phyloP scores from a whole-genome alignment of 2,113 vertebrate species.

The Melanocharis versteri region DNA sequence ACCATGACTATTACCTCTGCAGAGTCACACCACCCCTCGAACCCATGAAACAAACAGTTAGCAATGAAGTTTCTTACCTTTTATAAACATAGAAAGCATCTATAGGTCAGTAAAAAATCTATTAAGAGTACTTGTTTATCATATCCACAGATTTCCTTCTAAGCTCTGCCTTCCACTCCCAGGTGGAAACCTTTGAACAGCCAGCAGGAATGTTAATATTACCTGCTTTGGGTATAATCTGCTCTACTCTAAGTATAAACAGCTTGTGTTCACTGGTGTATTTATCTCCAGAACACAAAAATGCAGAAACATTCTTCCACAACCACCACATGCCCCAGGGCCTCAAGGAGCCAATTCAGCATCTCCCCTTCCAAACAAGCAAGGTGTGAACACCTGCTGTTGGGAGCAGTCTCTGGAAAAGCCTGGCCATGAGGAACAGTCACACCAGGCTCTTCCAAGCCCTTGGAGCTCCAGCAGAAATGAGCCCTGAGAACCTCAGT shows the following conservation, averaged over 20 bases:
- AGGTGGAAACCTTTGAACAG: not conserved
- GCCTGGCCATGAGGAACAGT: not conserved
- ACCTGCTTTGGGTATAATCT: not conserved
- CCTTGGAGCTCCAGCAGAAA: not conserved
- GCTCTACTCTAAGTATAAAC: not conserved
- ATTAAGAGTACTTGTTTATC: not conserved
- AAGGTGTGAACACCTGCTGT: not conserved
- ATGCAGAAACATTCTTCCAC: not conserved
- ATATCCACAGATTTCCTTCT: not conserved
- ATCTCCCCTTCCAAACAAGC: not conserved
- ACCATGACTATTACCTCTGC: not conserved
- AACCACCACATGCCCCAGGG: not conserved
- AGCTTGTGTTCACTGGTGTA: not conserved
- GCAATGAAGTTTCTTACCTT: not conserved
- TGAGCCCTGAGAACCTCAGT: not conserved
- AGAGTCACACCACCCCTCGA: not conserved
- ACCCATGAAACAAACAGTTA: not conserved
- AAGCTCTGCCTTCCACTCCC: not conserved
- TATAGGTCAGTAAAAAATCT: not conserved
- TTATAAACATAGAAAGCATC: not conserved
- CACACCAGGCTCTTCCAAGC: not conserved
- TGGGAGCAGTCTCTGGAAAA: not conserved
- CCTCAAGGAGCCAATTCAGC: not conserved
- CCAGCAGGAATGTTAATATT: not conserved
- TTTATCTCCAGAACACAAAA: not conserved